Base-by-base conservation (phyloP, 2,797 vertebrate species). In the Myripristis murdjan region DNA sequence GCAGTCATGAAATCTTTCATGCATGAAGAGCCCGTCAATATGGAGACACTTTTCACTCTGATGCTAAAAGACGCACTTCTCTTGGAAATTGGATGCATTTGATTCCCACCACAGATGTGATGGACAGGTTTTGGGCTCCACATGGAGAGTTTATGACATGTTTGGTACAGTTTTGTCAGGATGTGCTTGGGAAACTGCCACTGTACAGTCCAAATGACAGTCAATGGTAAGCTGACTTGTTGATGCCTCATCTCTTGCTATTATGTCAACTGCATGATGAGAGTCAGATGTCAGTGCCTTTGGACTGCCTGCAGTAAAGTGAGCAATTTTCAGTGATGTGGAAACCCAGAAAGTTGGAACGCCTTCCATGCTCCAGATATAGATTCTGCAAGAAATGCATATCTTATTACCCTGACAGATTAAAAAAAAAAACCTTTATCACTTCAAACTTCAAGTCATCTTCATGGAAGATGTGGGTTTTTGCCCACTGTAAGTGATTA, bases 311-410 rank as follows among this genome's bases (percentile, higher is more conserved):
- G 24, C 11, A 49, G 18, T n/a, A 20, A 64, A 33, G 8, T 41
- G 44, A 74, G 53, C 70, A 39, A 53, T 22, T 53, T 37, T 44
- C 39, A 28, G 7, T 75, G 22, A 72, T 39, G 49, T 44, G 23
- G 23, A 31, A 54, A 24, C 39, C 8, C 14, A 52, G 16, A 28
- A 56, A 43, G 20, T 22, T 53, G 4, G 53, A 48, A 26, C 15
- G 33, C 12, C 4, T 9, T 73, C 60, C 5, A 5, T 31, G 15
- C 20, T 35, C 35, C 24, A 22, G 8, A 74, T 41, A 26, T 20
- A 48, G 20, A 67, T 11, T 46, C 20, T 44, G 15, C 39, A 46
- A 53, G 9, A 68, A 18, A 58, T 31, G 6, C 15, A 10, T 20
- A 0, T 5, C 10, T 24, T 9, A 49, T 58, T 59, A 44, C n/a